Evolutionary conservation across 2,113 vertebrate genomes (phyloP).

Genomic region (Myotis davidii): DNA sequence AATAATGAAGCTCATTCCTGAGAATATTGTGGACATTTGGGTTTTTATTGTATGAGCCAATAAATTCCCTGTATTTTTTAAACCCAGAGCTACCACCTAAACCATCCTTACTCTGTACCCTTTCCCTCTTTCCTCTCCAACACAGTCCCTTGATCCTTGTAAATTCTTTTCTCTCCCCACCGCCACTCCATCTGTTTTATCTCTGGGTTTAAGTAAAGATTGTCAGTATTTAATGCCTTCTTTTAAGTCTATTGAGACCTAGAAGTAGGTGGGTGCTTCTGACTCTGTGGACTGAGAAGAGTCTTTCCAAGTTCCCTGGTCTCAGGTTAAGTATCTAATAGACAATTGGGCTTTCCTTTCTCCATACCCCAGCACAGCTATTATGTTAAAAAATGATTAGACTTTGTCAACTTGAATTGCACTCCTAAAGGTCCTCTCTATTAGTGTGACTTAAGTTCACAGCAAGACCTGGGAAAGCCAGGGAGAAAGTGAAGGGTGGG

Average conservation of each 20-base stretch:
- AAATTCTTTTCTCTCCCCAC: neutral
- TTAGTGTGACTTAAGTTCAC: neutral
- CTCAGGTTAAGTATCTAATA: slow-evolving; percentile 36
- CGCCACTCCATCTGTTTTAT: neutral
- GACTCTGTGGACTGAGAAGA: neutral
- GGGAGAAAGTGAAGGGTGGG: neutral
- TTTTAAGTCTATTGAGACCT: neutral
- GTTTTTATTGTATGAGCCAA: neutral
- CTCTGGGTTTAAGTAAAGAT: neutral
- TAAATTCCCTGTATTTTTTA: neutral
- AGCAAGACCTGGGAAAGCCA: neutral
- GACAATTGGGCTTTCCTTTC: neutral
- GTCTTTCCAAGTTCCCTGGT: neutral
- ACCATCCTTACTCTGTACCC: neutral
- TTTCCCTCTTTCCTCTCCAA: neutral
- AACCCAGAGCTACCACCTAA: neutral
- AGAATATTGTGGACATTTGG: neutral
- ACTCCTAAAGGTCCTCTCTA: neutral
- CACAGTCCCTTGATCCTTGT: neutral
- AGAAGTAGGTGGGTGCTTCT: neutral
- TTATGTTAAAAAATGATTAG: neutral
- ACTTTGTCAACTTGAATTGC: slow-evolving; percentile 13
- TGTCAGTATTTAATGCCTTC: neutral
- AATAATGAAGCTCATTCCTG: neutral
- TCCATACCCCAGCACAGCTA: neutral